Evolutionary conservation across 1,140 invertebrate genomes (phyloP).

Genomic region (Drosophila dunni): DNA sequence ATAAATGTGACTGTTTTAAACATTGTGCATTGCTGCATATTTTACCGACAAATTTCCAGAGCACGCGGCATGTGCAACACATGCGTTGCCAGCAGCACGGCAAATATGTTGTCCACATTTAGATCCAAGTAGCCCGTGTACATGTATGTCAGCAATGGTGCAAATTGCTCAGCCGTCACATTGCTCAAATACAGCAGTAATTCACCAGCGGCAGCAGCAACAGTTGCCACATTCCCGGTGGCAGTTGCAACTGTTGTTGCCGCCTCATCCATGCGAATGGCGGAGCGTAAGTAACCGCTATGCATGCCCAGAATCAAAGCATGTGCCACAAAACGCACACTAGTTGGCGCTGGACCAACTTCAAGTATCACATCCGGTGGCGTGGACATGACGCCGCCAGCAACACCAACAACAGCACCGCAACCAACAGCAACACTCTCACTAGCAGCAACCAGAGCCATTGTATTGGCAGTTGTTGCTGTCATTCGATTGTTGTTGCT

Average conservation of each 20-base stretch:
- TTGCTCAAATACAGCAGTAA: conserved; percentile 86
- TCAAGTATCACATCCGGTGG: conserved; percentile 88
- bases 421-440: neutral
- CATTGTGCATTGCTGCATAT: too few species aligned
- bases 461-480: conserved; percentile 50
- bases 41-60: conserved; percentile 87
- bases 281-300: conserved; percentile 89
- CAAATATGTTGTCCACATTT: conserved; percentile 90
- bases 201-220: conserved; percentile 68
- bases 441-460: neutral
- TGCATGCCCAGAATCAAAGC: conserved; percentile 88
- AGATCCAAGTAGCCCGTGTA: conserved; percentile 91
- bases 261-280: conserved; percentile 83
- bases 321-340: conserved; percentile 89
- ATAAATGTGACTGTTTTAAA: too few species aligned
- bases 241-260: conserved; percentile 4
- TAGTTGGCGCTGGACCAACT: conserved; percentile 86
- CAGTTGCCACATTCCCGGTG: conserved; percentile 1
- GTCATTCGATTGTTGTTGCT: conserved; percentile 40
- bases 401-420: conserved; percentile 3
- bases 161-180: conserved; percentile 89
- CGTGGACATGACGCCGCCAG: conserved; percentile 72
- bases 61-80: conserved; percentile 91
- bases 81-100: conserved; percentile 90
- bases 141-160: conserved; percentile 90